A percentile compares a stretch with the other conserved stretches of the same genome.
These are phyloP conservation scores for Jaculus jaculus DNA, from an alignment of 2,113 vertebrate species.

Conservation along the genomic window DNA sequence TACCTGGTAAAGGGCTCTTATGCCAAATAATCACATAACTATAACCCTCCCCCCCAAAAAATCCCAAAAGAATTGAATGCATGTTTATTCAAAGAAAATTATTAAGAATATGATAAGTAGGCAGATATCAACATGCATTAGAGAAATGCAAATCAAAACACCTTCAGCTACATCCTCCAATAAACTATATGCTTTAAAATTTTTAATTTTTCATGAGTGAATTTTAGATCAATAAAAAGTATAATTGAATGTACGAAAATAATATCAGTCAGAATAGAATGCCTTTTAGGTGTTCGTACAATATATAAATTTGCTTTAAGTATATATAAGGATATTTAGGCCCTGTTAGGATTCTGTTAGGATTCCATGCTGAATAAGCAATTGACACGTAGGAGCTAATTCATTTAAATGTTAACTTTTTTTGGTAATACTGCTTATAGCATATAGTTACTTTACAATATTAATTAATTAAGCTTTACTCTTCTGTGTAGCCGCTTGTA, in stretches of 20 bases:
- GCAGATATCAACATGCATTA: no score
- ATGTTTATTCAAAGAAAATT: no score
- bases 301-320: no score
- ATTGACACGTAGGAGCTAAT: not conserved
- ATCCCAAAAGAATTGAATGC: no score
- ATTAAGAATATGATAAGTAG: no score
- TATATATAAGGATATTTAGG: not conserved
- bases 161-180: no score
- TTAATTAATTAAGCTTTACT: conserved; percentile 1
- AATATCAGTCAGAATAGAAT: not conserved
- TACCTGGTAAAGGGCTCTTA: no score
- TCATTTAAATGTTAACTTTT: not conserved
- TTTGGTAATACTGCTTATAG: not conserved
- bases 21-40: no score
- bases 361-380: not conserved
- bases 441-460: not conserved
- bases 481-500: not conserved
- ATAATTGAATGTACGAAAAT: not conserved
- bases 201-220: not conserved
- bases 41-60: no score
- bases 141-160: no score
- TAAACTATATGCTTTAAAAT: not conserved
- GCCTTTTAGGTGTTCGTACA: not conserved
- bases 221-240: not conserved
- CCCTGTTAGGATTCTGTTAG: not conserved